These are phyloP conservation scores for Diglossa cyanea DNA, from an alignment of 2,797 vertebrate species.

Conservation along the genomic window DNA sequence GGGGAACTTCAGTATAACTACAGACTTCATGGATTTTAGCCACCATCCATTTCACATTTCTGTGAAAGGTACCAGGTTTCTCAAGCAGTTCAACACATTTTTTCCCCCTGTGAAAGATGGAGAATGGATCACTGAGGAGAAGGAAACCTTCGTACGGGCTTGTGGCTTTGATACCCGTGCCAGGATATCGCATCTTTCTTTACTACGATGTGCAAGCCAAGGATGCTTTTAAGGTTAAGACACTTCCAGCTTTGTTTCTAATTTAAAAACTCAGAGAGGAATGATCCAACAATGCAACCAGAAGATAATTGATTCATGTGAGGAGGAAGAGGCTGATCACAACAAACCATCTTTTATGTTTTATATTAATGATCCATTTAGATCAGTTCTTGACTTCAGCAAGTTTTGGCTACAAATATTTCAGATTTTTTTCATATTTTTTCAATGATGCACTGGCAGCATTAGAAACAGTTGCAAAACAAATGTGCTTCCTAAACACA, in stretches of 20 bases:
- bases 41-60: not conserved
- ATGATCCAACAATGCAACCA: not conserved
- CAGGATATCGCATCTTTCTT: not conserved
- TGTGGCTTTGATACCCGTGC: not conserved
- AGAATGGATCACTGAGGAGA: not conserved
- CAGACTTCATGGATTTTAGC: not conserved
- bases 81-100: not conserved
- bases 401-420: conserved; percentile 20
- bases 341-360: conserved; percentile 14
- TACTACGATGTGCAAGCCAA: not conserved
- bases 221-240: not conserved
- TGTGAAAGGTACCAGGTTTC: not conserved
- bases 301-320: not conserved
- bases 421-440: not conserved
- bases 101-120: not conserved
- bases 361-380: conserved; percentile 14
- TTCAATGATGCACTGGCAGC: conserved; percentile 21
- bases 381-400: conserved; percentile 7
- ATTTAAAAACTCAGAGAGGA: not conserved
- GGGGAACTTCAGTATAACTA: not conserved
- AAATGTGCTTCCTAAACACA: conserved; percentile 54
- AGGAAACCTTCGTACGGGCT: accelerated
- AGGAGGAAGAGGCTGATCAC: not conserved
- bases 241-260: not conserved
- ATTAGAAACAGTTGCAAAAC: conserved; percentile 38